phyloP scores from a whole-genome alignment of 1,140 invertebrate species.

The Heliothis virescens region DNA sequence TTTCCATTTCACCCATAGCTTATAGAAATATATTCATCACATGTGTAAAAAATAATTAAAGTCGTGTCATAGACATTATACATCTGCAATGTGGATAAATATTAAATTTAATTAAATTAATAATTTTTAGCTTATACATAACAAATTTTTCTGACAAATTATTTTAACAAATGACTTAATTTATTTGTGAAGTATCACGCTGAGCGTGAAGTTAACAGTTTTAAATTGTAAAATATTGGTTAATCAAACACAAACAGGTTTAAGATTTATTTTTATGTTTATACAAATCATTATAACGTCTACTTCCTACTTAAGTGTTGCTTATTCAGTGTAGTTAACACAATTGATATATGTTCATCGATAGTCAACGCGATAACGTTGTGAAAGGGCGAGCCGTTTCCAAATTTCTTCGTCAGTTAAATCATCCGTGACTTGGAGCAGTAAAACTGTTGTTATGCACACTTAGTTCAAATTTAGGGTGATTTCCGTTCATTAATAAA shows the following conservation, averaged over 20 bases:
- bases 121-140: background rate
- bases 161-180: conserved; percentile 17
- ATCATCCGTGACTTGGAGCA: conserved; percentile 67
- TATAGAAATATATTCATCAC: too few species aligned
- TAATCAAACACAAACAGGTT: conserved; percentile 33
- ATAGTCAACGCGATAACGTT: conserved; percentile 50
- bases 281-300: conserved; percentile 33
- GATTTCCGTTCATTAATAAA: conserved; percentile 57
- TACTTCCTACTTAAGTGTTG: conserved; percentile 5
- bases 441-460: conserved; percentile 62
- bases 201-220: conserved; percentile 35
- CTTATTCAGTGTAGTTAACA: conserved; percentile 25
- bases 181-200: conserved; percentile 25
- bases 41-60: too few species aligned
- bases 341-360: conserved; percentile 33
- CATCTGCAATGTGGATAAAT: too few species aligned
- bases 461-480: conserved; percentile 57
- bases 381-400: conserved; percentile 48
- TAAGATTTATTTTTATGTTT: conserved; percentile 18
- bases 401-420: conserved; percentile 71
- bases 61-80: too few species aligned
- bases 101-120: too few species aligned
- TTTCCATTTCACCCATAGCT: too few species aligned
- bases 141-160: background rate
- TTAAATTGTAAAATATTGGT: conserved; percentile 34